Base-by-base conservation (phyloP, 1,140 invertebrate genomes). In the Trichonephila clavipes region DNA sequence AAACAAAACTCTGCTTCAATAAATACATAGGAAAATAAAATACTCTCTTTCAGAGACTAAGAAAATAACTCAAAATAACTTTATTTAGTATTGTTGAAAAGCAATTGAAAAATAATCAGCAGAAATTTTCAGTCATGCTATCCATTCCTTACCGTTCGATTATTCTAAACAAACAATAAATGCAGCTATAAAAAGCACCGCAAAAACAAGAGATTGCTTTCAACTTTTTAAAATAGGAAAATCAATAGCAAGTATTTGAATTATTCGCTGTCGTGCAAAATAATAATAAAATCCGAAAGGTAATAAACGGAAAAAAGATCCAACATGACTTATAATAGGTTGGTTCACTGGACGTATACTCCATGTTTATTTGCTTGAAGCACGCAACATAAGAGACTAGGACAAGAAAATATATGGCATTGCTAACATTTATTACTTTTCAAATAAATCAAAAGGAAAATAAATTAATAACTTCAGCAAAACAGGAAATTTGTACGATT, bases 241-340 rank as follows among this genome's bases (percentile, higher is more conserved):
- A 72, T 28, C 24, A 24, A 72, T 28, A 28, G 69, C 4, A 24
- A 28, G 24, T 24, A 72, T 72, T 72, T 28, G 69, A 72, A 72
- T 28, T 72, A 72, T 34, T 72, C 24, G 10, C 2, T 72, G 28
- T 72, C 69, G 69, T 72, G 69, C 69, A 1, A 28, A 12, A 72
- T 72, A 72, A n/a, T 72, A 72, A 72, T 72, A 72, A 72, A 72
- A 72, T 72, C 24, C 24, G 69, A 72, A 72, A 72, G n/a, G 28
- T 72, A 72, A 72, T 16, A 14, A 28, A 72, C 28, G 69, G 24
- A 24, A 34, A 72, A 34, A 72, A 24, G 8, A 72, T 72, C n/a
- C 16, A 24, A 72, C 69, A 28, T 28, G 69, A 24, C 69, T 72
- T 72, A 72, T 72, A 72, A 72, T 72, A 72, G 69, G 69, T 34